Base-by-base conservation (phyloP, 2,888 invertebrate species). In the Schizotus pectinicornis region DNA sequence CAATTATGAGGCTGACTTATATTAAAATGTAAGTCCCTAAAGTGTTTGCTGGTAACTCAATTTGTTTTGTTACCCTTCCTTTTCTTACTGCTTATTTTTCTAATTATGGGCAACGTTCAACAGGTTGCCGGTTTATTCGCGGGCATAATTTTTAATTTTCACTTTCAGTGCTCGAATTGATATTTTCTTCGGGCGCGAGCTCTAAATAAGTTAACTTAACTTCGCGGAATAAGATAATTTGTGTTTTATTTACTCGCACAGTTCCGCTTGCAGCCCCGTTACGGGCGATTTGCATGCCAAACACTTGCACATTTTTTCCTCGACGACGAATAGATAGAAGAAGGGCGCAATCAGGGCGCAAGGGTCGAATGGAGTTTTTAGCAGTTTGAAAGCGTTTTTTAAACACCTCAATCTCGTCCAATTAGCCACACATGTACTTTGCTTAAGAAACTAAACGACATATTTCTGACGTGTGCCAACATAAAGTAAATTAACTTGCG, bases 21-120 rank as follows among this genome's bases (percentile, higher is more conserved):
- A 74, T 73, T 74, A 75, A 76, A 75, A 72, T 71, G 72, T 72
- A 70, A 73, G 72, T 69, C 71, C 70, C 70, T 71, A 74, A 76
- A 76, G 74, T 75, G 75, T 76, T 77, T 75, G 73, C 73, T 67
- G 72, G 65, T 73, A 76, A 76, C 76, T 77, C 74, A 77, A 77
- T 78, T 77, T 78, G 75, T 77, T 75, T 76, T 75, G 71, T 73
- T 71, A 72, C 71, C 72, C 72, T 71, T 71, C 68, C 66, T 64
- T 62, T 64, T 65, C 67, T 69, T 61, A 64, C 65, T 65, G 67
- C 70, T 71, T 71, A 72, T 73, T 74, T 71, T 74, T 72, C 71
- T 74, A 74, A 74, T 74, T 74, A 74, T 68, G 61, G 63, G 22
- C 5, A 22, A 53, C 64, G 59, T 56, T 68, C 74, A 74, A 74